Percentiles rank a stretch among this genome's conserved stretches.
Conservation (phyloP, 2,888 invertebrate genomes). For the Papilio demoleus region DNA sequence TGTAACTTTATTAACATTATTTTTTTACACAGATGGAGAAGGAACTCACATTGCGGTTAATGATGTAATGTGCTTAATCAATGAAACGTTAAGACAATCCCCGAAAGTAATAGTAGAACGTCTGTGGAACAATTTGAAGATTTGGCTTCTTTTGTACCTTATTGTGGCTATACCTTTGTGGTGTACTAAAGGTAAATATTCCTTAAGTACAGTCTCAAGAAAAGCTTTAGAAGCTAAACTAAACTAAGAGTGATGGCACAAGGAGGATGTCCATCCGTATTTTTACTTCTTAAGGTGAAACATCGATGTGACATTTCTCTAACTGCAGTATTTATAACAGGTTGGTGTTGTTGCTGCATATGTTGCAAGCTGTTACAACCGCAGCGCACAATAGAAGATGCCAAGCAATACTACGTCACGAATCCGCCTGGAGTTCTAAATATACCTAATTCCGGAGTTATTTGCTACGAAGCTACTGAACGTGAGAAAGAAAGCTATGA, state of each 20-base stretch:
- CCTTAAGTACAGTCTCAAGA: too few relatives aligned
- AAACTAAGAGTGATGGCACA: too few relatives aligned
- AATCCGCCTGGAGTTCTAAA: conserved; percentile 83
- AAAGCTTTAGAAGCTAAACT: too few relatives aligned
- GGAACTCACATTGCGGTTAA: conserved; percentile 63
- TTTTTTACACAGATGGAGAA: conserved; percentile 52
- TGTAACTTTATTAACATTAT: not conserved
- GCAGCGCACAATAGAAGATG: conserved; percentile 75
- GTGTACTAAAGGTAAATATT: conserved; percentile 70
- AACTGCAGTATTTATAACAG: conserved; percentile 54
- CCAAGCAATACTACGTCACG: conserved; percentile 78
- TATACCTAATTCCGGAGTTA: conserved; percentile 52
- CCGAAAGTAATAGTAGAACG: conserved; percentile 44
- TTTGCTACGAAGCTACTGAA: conserved; percentile 79
- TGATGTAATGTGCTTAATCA: conserved; percentile 50
- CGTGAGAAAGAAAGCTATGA: conserved; percentile 83
- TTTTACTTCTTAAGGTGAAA: too few relatives aligned
- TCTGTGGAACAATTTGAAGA: conserved; percentile 55
- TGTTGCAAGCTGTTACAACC: conserved; percentile 85
- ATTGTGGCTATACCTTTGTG: conserved; percentile 66
- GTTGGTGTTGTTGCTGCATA: conserved; percentile 86
- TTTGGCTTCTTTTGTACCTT: conserved; percentile 64
- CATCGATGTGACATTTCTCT: too few relatives aligned
- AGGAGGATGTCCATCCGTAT: too few relatives aligned
- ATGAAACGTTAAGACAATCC: conserved; percentile 44